phyloP scores from a whole-genome alignment of 2,888 invertebrate genomes.

The Listrodromus nycthemerus region DNA sequence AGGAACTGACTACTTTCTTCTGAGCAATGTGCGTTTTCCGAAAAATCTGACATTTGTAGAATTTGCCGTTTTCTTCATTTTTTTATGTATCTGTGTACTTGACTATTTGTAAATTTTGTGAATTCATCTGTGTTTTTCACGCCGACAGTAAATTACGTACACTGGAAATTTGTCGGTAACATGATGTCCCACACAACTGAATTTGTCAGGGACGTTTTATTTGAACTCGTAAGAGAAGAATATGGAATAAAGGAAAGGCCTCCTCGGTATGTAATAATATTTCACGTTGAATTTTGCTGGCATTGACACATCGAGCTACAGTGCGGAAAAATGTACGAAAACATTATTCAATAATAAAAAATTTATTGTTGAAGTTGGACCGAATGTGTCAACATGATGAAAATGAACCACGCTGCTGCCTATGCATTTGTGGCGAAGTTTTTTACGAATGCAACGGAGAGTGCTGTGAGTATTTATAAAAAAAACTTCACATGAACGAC shows the following conservation, averaged over 20 bases:
- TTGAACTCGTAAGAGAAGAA: constrained; percentile 5
- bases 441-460: constrained; percentile 20
- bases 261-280: background rate
- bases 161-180: constrained; percentile 68
- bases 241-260: constrained; percentile 24
- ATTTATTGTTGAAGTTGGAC: constrained; percentile 23
- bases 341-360: background rate
- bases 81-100: too few species aligned
- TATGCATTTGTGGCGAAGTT: constrained; percentile 40
- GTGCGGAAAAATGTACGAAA: constrained; percentile 80
- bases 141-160: constrained; percentile 69
- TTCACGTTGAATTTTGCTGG: background rate
- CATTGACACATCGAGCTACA: background rate
- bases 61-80: too few species aligned
- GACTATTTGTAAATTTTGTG: too few species aligned
- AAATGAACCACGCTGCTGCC: constrained; percentile 37
- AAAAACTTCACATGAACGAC: background rate
- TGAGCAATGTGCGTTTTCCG: too few species aligned
- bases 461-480: background rate
- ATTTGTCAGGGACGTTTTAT: constrained; percentile 31
- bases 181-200: constrained; percentile 62
- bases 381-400: constrained; percentile 22
- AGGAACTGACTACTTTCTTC: too few species aligned
- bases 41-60: too few species aligned
- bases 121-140: constrained; percentile 74